These are phyloP conservation scores for Eremophila alpestris DNA, from an alignment of 2,797 vertebrate genomes.

Conservation along the genomic window DNA sequence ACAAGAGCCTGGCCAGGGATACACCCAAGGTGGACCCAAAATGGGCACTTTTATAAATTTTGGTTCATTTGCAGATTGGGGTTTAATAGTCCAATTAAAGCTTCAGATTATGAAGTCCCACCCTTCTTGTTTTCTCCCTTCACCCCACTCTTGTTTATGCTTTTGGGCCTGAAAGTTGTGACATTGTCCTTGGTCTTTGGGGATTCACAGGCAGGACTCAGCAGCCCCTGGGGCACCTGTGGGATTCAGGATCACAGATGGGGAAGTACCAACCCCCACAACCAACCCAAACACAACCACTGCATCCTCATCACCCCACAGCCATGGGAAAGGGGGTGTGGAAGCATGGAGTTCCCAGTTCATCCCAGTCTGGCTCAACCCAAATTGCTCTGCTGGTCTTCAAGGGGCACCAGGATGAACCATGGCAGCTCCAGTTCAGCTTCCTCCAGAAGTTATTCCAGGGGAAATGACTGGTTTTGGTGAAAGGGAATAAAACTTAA, in stretches of 20 bases:
- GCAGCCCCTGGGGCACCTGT: neutral
- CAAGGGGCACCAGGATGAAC: accelerated
- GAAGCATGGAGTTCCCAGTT: neutral
- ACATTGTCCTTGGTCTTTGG: neutral
- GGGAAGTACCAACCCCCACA: accelerated
- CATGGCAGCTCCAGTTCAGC: neutral
- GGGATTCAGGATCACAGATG: neutral
- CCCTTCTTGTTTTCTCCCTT: too few species aligned
- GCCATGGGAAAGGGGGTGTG: accelerated
- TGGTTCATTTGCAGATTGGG: too few species aligned
- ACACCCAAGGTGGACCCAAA: too few species aligned
- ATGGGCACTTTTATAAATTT: too few species aligned
- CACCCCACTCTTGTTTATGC: too few species aligned
- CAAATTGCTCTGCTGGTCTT: neutral
- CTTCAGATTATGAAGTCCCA: too few species aligned
- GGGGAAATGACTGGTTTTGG: neutral
- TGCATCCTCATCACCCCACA: accelerated
- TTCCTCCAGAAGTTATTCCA: neutral
- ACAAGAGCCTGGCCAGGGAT: too few species aligned
- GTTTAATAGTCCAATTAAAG: too few species aligned
- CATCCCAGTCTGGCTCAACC: neutral
- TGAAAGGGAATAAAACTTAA: neutral
- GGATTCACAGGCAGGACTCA: neutral
- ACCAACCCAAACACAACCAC: accelerated
- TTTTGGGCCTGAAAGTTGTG: too few species aligned